Base-by-base conservation (phyloP, 2,113 vertebrate genomes). In the Dryoscopus gambensis region DNA sequence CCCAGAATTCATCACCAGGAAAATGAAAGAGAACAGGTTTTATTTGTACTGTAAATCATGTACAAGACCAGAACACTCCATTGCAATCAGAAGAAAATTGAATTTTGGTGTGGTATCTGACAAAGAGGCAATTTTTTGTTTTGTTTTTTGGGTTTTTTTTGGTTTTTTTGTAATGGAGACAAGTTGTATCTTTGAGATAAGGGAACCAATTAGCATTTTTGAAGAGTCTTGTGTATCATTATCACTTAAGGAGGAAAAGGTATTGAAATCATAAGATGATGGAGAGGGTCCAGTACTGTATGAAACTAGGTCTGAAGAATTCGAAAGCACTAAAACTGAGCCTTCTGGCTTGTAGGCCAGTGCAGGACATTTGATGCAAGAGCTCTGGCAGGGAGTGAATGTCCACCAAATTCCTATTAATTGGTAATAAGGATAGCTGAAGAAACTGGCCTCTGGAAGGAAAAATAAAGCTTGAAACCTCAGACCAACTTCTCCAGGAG, bases 401-500 rank as follows among this genome's bases (percentile, higher is more conserved):
- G 4, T 56, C 37, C 90, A 59, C 49, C 76, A 82, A 63, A 87
- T 84, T 75, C 60, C 79, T 81, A 64, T 73, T 87, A 46, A 84
- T 9, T 57, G 57, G 11, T 78, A 84, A n/a, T 37, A 88, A 75
- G 33, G 52, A 75, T 17, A 92, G 40, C 30, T 92, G 90, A 94
- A 94, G 55, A 76, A 59, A 93, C 40, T 84, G 84, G 47, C 33
- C 80, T 68, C 44, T 59, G 85, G 84, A 95, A 90, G 57, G 59
- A 93, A 84, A 84, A 78, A 86, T 39, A 83, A 62, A 44, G 6
- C 13, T 69, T 77, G 52, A 78, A 90, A 78, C 37, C 52, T 91
- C 92, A 77, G 82, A 95, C 49, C 78, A 90, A 80, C 50, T 94
- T 90, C 64, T 90, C 84, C 64, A 87, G 90, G 74, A 94, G 84